Conservation (phyloP, 2,888 invertebrate species). For the Bunonema sp. region DNA sequence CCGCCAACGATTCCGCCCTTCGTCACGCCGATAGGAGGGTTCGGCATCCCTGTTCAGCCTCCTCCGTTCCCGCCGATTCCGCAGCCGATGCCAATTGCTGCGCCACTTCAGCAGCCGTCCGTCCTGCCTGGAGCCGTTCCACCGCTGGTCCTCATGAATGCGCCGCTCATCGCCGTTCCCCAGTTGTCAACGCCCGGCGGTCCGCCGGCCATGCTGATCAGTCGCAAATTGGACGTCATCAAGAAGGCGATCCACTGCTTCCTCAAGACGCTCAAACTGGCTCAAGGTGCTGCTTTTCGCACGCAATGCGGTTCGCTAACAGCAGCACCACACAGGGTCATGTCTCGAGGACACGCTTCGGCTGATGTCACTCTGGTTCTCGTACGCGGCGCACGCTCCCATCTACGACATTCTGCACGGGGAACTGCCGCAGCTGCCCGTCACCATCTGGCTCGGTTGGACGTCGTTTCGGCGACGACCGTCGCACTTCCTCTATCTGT, state of each 20-base stretch:
- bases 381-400: constrained; percentile 68
- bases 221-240: not conserved
- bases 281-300: constrained; percentile 63
- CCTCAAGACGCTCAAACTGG: constrained; percentile 23
- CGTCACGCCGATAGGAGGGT: not conserved
- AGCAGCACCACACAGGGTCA: constrained; percentile 48
- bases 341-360: constrained; percentile 83
- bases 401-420: constrained; percentile 83
- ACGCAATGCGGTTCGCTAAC: constrained; percentile 66
- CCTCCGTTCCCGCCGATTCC: constrained; percentile 1
- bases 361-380: constrained; percentile 90
- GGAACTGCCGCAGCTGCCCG: constrained; percentile 78
- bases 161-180: constrained; percentile 7
- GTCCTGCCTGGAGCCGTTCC: not conserved
- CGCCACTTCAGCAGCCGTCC: not conserved
- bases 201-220: not conserved
- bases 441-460: constrained; percentile 95
- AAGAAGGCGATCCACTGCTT: constrained; percentile 18
- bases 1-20: not conserved
- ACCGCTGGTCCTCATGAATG: constrained; percentile 1
- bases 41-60: constrained; percentile 1
- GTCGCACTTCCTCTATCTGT: constrained; percentile 2
- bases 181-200: constrained; percentile 3
- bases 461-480: not conserved
- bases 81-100: constrained; percentile 1